A percentile compares a stretch with the other conserved stretches of the same genome.
These are phyloP conservation scores for Hydrotaea cyrtoneurina DNA, from an alignment of 2,888 invertebrate species.

Conservation along the genomic window DNA sequence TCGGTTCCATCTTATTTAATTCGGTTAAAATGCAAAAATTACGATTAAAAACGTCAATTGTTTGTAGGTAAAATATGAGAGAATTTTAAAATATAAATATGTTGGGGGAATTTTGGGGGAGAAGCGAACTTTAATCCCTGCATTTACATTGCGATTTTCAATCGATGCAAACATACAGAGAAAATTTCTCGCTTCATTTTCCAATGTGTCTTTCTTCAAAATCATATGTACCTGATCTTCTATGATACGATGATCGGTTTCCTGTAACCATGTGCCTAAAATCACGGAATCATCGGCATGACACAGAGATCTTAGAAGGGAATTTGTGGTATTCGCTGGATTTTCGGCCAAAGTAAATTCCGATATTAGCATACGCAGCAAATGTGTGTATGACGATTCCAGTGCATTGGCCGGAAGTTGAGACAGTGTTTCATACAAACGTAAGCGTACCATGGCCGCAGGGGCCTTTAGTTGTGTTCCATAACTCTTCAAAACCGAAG, in stretches of 20 bases:
- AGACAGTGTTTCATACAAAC: slow-evolving; percentile 93
- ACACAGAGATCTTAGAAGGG: slow-evolving; percentile 90
- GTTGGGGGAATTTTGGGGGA: neutral
- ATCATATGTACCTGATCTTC: slow-evolving; percentile 95
- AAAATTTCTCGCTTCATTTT: too few relatives aligned
- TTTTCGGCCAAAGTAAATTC: slow-evolving; percentile 98
- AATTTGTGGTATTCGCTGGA: slow-evolving; percentile 94
- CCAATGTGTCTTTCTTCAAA: too few relatives aligned
- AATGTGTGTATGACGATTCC: slow-evolving; percentile 92
- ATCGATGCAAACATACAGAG: neutral
- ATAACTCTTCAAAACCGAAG: slow-evolving; percentile 91
- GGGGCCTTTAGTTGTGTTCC: slow-evolving; percentile 96
- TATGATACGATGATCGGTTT: slow-evolving; percentile 97
- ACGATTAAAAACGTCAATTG: slow-evolving; percentile 2
- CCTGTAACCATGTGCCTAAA: slow-evolving; percentile 96
- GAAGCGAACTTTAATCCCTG: too few relatives aligned
- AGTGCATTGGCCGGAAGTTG: slow-evolving; percentile 89
- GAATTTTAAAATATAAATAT: too few relatives aligned
- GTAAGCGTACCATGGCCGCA: slow-evolving; percentile 94
- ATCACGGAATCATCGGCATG: slow-evolving; percentile 95
- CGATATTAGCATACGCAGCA: slow-evolving; percentile 94
- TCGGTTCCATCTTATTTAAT: slow-evolving; percentile 88
- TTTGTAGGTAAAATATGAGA: neutral
- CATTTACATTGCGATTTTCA: too few relatives aligned
- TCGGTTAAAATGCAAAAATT: slow-evolving; percentile 45